phyloP scores from a whole-genome alignment of 2,113 vertebrate genomes.

The Gopherus evgoodei region DNA sequence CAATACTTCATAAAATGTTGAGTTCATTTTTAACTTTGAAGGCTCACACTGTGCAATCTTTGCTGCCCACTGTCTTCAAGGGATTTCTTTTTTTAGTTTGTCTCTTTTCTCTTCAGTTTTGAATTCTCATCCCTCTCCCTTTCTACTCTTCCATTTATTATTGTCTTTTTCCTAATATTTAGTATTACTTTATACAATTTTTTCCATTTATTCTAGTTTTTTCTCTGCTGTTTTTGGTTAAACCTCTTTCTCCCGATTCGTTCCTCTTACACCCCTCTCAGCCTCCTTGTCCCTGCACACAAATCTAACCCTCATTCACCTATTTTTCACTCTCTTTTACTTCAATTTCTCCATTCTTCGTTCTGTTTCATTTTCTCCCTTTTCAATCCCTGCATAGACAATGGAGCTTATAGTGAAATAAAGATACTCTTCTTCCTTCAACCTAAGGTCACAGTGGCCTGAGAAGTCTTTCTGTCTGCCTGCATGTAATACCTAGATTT shows the following conservation, averaged over 20 bases:
- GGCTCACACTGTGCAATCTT: neutral
- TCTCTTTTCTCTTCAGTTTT: neutral
- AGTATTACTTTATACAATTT: neutral
- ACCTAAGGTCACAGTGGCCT: neutral
- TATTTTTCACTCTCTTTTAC: neutral
- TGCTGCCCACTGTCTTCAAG: neutral
- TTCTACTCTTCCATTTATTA: neutral
- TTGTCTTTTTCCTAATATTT: neutral
- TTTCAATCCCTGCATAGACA: neutral
- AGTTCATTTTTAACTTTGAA: neutral
- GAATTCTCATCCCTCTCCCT: neutral
- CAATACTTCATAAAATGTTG: neutral
- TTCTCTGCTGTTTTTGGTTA: neutral
- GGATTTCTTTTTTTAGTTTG: neutral
- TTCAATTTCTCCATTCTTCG: neutral
- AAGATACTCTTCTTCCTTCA: neutral
- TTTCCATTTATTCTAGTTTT: neutral
- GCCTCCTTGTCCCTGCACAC: neutral
- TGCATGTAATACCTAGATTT: neutral
- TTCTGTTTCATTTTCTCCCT: neutral
- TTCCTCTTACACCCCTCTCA: neutral
- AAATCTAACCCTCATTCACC: neutral
- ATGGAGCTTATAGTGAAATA: neutral
- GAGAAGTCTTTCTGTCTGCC: neutral
- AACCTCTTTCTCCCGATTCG: neutral